Base-by-base conservation (phyloP, 2,888 invertebrate genomes). In the Linnaemya vulpina region DNA sequence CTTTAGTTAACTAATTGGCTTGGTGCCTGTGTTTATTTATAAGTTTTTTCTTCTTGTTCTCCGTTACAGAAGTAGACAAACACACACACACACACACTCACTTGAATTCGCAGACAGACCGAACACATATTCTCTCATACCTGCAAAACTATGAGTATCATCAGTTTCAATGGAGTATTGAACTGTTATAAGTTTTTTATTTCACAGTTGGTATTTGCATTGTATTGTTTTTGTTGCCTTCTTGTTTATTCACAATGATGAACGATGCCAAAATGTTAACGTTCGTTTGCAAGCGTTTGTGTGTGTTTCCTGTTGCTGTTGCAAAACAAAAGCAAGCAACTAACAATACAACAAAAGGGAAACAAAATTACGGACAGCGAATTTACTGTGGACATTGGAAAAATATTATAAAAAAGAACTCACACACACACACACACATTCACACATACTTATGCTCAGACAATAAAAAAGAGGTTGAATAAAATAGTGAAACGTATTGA, bases 1-100 rank as follows among this genome's bases (percentile, higher is more conserved):
- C 85, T 82, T 82, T 85, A 85, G 85, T 62, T 82, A 85, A 82
- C 85, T 85, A 85, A 85, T 85, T 85, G 85, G 85, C 85, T 82
- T 85, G 82, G 85, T 85, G 85, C 85, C 85, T 78, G 85, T 78
- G 82, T 82, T 82, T 85, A 85, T 79, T 85, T 85, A 75, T 70
- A 82, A 74, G 53, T 75, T 77, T 80, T 70, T 74, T 80, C 40
- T 43, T 71, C 17, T 43, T 51, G 20, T 55, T 51, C 25, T 20
- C 40, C 51, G 65, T 71, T 76, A 55, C 46, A 74, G 17, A 74
- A 17, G 68, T 10, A 53, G 68, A 63, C 55, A 43, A n/a, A 20
- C 15, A 25, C 15, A 53, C 35, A 63, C 10, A 35, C 35, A 60
- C 58, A 62, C 38, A 60, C 25, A 43, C 46, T 46, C 17, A 60